Base-by-base conservation (phyloP, 2,113 vertebrate genomes). In the Trematomus loennbergii region DNA sequence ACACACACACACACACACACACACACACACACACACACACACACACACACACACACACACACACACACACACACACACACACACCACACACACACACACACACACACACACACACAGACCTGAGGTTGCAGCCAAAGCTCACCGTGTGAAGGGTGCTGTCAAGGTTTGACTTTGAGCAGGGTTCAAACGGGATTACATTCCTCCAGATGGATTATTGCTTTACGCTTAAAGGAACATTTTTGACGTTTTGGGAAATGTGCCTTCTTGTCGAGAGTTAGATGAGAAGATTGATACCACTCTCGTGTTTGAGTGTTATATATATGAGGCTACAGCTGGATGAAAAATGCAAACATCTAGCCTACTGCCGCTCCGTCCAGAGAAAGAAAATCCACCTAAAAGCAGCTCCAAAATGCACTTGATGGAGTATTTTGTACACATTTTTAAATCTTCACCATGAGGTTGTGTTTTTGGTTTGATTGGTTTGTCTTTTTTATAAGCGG, bases 141-240 rank as follows among this genome's bases (percentile, higher is more conserved):
- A 13, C 17, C 0, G 53, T 76, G 68, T 50, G 61, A 84, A 78
- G 81, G 72, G 54, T 9, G 5, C 65, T 61, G 81, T 67, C 74
- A 85, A 45, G 52, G 76, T 76, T 69, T 72, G 68, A 48, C 71
- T 81, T 45, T 52, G 20, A 70, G 40, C 64, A 65, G 46, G 58
- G 20, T 54, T 84, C 8, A 20, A 20, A 64, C 29, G 40, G 61
- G 57, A 78, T 72, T 71, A 61, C 12, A 33, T 50, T 6, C 20
- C 33, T 10, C 9, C 57, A 25, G 17, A 49, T 48, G 5, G 1
- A 64, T 40, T 17, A 58, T 52, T 63, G 54, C 54, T 78, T 67
- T 36, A 59, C 20, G 18, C 67, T 78, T 40, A 18, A 49, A 49
- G 36, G 9, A 53, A 22, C 36, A 52, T 2, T 59, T 68, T 62